Conservation (phyloP, 1,140 invertebrate species). For the Cotesia typhae region DNA sequence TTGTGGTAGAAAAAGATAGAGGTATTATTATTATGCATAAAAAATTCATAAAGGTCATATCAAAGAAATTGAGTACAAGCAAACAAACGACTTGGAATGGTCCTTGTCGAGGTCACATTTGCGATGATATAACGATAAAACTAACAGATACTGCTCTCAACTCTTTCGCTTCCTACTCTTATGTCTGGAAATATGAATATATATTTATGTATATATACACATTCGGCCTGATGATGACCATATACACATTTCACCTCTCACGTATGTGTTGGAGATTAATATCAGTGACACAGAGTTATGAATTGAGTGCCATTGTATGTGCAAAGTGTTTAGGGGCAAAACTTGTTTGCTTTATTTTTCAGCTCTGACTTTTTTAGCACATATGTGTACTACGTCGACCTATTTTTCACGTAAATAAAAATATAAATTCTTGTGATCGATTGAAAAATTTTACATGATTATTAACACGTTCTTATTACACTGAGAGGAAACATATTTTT, state of each 20-base stretch:
- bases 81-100: not conserved
- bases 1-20: too few species aligned
- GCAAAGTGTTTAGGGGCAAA: not conserved
- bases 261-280: not conserved
- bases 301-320: not conserved
- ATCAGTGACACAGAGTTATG: constrained; percentile 7
- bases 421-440: not conserved
- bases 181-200: too few species aligned
- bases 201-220: too few species aligned
- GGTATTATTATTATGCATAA: too few species aligned
- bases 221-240: not conserved
- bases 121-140: not conserved
- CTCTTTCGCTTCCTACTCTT: too few species aligned
- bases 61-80: too few species aligned
- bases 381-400: constrained; percentile 3
- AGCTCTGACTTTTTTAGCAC: not conserved
- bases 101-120: constrained; percentile 8
- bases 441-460: too few species aligned
- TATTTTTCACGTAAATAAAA: constrained; percentile 1
- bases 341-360: constrained; percentile 10
- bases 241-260: not conserved
- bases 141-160: not conserved
- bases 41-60: too few species aligned
- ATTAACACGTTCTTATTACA: too few species aligned
- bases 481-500: too few species aligned